A percentile compares a stretch with the other conserved stretches of the same genome.
phyloP scores from a whole-genome alignment of 1,140 invertebrate species.

The Leptopilina clavipes region DNA sequence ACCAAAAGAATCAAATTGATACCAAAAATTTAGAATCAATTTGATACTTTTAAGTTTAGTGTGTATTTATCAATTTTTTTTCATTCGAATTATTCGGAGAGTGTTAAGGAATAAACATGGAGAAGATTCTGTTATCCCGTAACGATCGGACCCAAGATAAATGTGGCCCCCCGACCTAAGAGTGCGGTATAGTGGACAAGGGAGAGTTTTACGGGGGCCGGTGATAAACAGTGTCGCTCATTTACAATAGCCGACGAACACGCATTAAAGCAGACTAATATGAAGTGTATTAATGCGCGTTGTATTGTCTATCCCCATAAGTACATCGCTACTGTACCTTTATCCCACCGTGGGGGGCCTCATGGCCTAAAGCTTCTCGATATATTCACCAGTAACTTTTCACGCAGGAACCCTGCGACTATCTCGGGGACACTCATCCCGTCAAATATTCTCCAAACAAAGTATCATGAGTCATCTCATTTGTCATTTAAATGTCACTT shows the following conservation, averaged over 20 bases:
- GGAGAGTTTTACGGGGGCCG: slow-evolving; percentile 68
- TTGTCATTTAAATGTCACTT: too few species aligned
- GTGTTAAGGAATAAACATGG: too few species aligned
- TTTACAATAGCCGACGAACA: slow-evolving; percentile 74
- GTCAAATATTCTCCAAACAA: slow-evolving; percentile 5
- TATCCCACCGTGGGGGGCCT: slow-evolving; percentile 71
- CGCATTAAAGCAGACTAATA: slow-evolving; percentile 75
- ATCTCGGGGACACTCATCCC: slow-evolving; percentile 39
- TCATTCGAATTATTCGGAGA: too few species aligned
- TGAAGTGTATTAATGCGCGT: slow-evolving; percentile 75
- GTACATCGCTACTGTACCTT: slow-evolving; percentile 73
- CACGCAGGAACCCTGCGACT: slow-evolving; percentile 52
- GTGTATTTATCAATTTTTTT: too few species aligned
- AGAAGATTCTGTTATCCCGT: slow-evolving; percentile 66
- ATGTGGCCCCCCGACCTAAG: slow-evolving; percentile 64
- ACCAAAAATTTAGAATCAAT: too few species aligned
- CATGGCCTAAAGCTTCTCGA: slow-evolving; percentile 56
- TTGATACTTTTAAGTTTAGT: too few species aligned
- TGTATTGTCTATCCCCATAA: slow-evolving; percentile 73
- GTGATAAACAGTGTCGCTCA: slow-evolving; percentile 76
- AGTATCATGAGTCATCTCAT: slow-evolving; percentile 32
- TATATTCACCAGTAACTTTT: slow-evolving; percentile 66
- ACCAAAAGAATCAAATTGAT: too few species aligned
- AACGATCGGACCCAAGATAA: slow-evolving; percentile 68
- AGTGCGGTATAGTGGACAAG: slow-evolving; percentile 35